Conservation (phyloP, 2,888 invertebrate species). For the Stenichneumon culpator region DNA sequence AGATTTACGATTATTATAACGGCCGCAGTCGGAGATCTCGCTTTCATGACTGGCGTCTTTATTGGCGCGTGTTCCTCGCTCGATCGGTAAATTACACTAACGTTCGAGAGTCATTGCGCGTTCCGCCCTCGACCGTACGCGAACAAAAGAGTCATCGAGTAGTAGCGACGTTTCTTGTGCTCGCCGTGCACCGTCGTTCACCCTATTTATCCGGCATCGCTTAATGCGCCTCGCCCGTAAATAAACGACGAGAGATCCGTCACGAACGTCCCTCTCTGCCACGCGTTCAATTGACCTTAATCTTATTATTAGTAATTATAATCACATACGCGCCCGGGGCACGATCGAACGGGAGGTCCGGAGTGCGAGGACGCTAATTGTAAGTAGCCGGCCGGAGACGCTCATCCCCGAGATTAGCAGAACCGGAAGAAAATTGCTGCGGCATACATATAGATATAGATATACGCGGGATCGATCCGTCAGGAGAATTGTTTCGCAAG, state of each 20-base stretch:
- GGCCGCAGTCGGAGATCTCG: constrained; percentile 11
- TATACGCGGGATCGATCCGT: background rate
- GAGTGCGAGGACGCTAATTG: constrained; percentile 61
- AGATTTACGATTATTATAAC: background rate
- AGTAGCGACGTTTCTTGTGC: constrained; percentile 37
- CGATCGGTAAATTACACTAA: constrained; percentile 35
- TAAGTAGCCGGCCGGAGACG: constrained; percentile 3
- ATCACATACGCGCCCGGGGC: constrained; percentile 48
- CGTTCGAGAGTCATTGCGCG: constrained; percentile 35
- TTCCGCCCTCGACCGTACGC: constrained; percentile 30
- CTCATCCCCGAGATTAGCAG: constrained; percentile 10
- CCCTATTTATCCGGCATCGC: constrained; percentile 73
- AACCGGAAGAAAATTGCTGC: constrained; percentile 23
- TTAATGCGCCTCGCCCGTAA: constrained; percentile 66
- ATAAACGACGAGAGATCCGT: constrained; percentile 63
- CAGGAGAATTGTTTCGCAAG: background rate
- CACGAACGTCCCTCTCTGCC: constrained; percentile 24
- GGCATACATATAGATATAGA: background rate
- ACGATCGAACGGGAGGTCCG: constrained; percentile 37
- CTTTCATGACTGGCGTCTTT: constrained; percentile 1
- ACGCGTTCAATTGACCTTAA: constrained; percentile 72
- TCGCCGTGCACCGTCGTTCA: constrained; percentile 46
- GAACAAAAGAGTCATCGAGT: constrained; percentile 30
- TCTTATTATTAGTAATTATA: constrained; percentile 73
- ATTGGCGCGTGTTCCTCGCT: constrained; percentile 26